phyloP scores from a whole-genome alignment of 2,113 vertebrate genomes.

The Montifringilla adamsi region DNA sequence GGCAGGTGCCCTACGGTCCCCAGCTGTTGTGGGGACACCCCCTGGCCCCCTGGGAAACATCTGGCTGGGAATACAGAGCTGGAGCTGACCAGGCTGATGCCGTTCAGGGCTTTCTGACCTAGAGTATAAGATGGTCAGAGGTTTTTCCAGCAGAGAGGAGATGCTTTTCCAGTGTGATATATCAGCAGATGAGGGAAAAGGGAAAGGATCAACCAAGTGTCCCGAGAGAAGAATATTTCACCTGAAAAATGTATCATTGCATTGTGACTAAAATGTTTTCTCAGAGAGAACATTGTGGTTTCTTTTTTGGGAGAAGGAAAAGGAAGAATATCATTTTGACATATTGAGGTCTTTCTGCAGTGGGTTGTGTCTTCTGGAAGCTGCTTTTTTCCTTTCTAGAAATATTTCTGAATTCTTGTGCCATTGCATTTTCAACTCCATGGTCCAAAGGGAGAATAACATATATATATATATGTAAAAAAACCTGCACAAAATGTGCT shows the following conservation, averaged over 20 bases:
- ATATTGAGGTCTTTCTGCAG: background rate
- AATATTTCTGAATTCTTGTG: background rate
- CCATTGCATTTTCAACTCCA: background rate
- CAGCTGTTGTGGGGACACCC: background rate
- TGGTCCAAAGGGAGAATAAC: background rate
- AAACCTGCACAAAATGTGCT: background rate
- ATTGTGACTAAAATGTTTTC: background rate
- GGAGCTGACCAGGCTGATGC: background rate
- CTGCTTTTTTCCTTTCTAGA: background rate
- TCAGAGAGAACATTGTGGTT: background rate
- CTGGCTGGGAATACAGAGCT: background rate
- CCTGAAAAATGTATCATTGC: background rate
- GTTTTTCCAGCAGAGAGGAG: background rate
- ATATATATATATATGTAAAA: no score
- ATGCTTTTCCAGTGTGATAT: background rate
- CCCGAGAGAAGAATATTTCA: background rate
- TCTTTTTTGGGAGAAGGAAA: background rate
- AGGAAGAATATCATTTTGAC: background rate
- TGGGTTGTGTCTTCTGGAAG: background rate
- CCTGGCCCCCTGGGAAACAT: background rate
- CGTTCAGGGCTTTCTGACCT: fast-evolving
- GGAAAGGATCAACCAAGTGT: fast-evolving
- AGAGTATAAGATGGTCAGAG: background rate
- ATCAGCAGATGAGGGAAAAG: background rate
- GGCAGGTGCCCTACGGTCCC: background rate